phyloP scores from a whole-genome alignment of 2,888 invertebrate species.

The Limnephilus rhombicus region DNA sequence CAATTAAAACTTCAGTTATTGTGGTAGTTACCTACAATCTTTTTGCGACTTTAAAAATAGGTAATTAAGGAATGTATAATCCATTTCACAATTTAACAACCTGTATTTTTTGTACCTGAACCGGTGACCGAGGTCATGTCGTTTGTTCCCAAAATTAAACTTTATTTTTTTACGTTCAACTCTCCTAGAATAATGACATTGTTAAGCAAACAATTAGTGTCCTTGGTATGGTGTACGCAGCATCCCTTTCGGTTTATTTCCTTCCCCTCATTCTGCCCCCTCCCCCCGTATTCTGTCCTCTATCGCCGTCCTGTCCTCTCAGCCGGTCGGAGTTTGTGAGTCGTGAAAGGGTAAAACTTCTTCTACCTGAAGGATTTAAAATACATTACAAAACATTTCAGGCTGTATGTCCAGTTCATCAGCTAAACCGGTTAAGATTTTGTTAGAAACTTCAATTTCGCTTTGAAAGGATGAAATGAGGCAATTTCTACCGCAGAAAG shows the following conservation, averaged over 20 bases:
- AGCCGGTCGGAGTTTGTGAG: neutral
- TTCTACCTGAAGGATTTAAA: neutral
- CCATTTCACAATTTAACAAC: neutral
- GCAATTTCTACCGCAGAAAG: neutral
- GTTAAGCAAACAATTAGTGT: neutral
- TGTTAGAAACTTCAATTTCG: neutral
- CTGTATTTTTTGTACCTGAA: neutral
- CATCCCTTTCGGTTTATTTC: constrained; percentile 3
- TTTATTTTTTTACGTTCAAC: neutral
- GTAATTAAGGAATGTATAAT: neutral
- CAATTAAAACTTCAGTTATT: too few relatives aligned
- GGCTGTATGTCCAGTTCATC: neutral
- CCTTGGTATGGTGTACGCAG: neutral
- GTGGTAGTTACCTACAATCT: neutral
- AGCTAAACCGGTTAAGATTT: neutral
- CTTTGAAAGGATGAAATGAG: neutral
- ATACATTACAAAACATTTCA: neutral
- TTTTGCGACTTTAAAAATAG: neutral
- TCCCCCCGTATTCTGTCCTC: neutral
- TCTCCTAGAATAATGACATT: neutral
- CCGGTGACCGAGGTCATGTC: neutral
- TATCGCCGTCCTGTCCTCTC: neutral
- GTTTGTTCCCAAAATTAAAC: neutral
- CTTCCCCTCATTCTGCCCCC: neutral
- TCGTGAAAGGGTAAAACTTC: constrained; percentile 8